Percentiles rank a stretch among this genome's conserved stretches.
These are phyloP conservation scores for Thaleichthys pacificus DNA, from an alignment of 2,797 vertebrate genomes.

Conservation along the genomic window DNA sequence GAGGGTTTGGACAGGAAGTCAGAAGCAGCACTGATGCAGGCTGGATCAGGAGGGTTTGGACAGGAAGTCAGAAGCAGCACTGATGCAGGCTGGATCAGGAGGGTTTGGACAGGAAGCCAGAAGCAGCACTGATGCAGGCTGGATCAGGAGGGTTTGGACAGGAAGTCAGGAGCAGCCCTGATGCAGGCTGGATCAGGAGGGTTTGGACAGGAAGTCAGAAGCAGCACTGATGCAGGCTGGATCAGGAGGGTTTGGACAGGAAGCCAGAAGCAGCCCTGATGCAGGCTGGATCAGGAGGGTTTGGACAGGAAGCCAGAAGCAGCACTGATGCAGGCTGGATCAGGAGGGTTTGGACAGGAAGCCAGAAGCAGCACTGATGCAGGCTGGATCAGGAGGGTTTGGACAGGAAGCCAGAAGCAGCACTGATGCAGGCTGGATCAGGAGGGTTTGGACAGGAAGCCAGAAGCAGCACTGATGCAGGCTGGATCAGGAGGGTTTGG, in stretches of 20 bases:
- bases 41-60: background rate
- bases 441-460: background rate
- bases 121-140: background rate
- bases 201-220: background rate
- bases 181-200: background rate
- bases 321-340: background rate
- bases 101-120: background rate
- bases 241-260: background rate
- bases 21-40: background rate
- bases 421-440: background rate
- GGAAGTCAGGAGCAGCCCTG: background rate
- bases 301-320: background rate
- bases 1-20: background rate
- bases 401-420: background rate
- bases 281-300: background rate
- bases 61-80: background rate
- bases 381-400: background rate
- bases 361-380: background rate
- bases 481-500: no score
- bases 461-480: background rate
- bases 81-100: background rate
- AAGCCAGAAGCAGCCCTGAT: background rate
- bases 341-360: background rate
- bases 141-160: background rate
- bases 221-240: background rate